A percentile compares a stretch with the other conserved stretches of the same genome.
These are phyloP conservation scores for Oikopleura vanhoeffeni DNA, from an alignment of 23 tunicate species.

Conservation along the genomic window DNA sequence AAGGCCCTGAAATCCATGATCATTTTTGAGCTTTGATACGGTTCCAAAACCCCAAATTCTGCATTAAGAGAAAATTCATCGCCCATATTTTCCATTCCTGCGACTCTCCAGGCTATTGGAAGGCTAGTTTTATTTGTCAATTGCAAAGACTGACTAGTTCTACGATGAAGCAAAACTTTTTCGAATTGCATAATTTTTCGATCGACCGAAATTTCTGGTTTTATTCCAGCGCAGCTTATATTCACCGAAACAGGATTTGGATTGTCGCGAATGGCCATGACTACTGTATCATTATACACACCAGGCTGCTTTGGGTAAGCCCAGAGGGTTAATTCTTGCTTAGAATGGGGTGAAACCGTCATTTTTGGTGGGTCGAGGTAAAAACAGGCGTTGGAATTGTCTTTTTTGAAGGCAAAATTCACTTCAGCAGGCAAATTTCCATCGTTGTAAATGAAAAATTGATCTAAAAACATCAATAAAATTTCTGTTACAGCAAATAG, in stretches of 20 bases:
- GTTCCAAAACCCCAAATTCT: slow-evolving; percentile 49
- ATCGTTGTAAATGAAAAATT: neutral
- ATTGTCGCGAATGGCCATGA: slow-evolving; percentile 77
- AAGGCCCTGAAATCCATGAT: slow-evolving; percentile 72
- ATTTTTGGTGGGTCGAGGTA: neutral
- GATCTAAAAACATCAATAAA: too few relatives aligned
- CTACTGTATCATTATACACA: slow-evolving; percentile 41
- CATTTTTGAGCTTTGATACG: slow-evolving; percentile 41
- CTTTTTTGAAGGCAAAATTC: neutral
- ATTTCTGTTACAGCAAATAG: too few relatives aligned
- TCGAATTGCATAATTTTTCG: neutral
- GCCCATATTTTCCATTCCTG: slow-evolving; percentile 96
- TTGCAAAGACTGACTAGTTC: slow-evolving; percentile 45
- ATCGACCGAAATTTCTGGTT: slow-evolving; percentile 61
- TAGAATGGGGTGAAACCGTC: neutral
- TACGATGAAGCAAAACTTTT: slow-evolving; percentile 38
- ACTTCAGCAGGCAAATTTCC: neutral
- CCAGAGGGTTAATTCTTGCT: slow-evolving; percentile 48
- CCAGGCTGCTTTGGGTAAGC: slow-evolving; percentile 92
- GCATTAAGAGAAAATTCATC: slow-evolving; percentile 74
- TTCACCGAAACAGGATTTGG: slow-evolving; percentile 80
- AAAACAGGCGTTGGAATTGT: neutral
- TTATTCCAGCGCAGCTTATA: slow-evolving; percentile 66
- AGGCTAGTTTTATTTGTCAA: slow-evolving; percentile 68
- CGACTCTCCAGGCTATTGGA: slow-evolving; percentile 69